A percentile compares a stretch with the other conserved stretches of the same genome.
These are phyloP conservation scores for Diabrotica balteata DNA, from an alignment of 2,888 invertebrate genomes.

Conservation along the genomic window DNA sequence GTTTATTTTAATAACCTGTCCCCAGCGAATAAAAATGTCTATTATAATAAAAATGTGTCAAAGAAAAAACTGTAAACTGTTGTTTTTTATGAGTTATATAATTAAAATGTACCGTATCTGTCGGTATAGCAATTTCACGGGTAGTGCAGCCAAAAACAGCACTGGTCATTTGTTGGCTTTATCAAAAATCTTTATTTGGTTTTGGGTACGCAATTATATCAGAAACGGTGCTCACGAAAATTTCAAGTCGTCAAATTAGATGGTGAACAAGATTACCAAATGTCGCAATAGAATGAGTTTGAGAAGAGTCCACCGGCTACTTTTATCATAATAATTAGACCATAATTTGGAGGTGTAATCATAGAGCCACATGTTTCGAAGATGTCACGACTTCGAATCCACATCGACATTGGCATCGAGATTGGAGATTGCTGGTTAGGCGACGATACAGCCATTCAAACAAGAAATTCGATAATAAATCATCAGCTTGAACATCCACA, in stretches of 20 bases:
- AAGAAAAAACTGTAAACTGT: too few relatives aligned
- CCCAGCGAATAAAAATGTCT: neutral
- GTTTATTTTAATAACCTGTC: neutral
- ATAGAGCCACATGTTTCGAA: conserved; percentile 33
- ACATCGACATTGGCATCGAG: conserved; percentile 31
- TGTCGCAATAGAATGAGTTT: conserved; percentile 36
- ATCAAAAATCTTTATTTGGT: conserved; percentile 32
- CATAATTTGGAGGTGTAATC: conserved; percentile 36
- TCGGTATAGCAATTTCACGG: conserved; percentile 26
- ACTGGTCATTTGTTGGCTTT: conserved; percentile 22
- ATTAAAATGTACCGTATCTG: too few relatives aligned
- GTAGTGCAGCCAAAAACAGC: conserved; percentile 25
- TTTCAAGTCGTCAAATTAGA: conserved; percentile 31
- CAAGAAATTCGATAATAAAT: conserved; percentile 26
- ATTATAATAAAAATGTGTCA: neutral
- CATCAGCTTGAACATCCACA: conserved; percentile 10
- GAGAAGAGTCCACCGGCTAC: conserved; percentile 29
- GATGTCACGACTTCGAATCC: conserved; percentile 34
- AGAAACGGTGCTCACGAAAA: conserved; percentile 33
- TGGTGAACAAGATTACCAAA: conserved; percentile 36
- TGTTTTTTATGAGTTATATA: too few relatives aligned
- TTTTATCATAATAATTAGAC: conserved; percentile 35
- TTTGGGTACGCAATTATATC: conserved; percentile 33
- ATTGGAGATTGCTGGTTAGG: conserved; percentile 19
- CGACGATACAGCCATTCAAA: conserved; percentile 15